These are phyloP conservation scores for Polypedilum pembai DNA, from an alignment of 1,140 invertebrate species.

Conservation along the genomic window DNA sequence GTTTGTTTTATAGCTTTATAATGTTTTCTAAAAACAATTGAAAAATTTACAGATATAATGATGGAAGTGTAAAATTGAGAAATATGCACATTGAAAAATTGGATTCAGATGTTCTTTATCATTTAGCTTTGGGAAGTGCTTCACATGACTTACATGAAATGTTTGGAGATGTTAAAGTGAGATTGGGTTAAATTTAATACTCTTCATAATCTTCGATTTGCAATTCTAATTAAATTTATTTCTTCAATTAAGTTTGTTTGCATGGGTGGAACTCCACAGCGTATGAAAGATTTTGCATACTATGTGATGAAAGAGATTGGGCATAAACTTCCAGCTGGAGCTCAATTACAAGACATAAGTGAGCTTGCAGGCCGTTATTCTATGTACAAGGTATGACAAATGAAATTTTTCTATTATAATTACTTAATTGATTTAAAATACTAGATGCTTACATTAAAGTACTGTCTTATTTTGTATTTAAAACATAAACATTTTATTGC, in stretches of 20 bases:
- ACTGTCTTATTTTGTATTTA: too few relatives aligned
- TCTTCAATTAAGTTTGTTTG: conserved; percentile 69
- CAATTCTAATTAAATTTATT: too few relatives aligned
- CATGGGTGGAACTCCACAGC: conserved; percentile 93
- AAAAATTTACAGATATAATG: conserved; percentile 36
- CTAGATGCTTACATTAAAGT: too few relatives aligned
- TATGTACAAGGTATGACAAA: conserved; percentile 71
- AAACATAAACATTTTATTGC: too few relatives aligned
- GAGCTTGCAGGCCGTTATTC: conserved; percentile 88
- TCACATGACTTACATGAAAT: conserved; percentile 89
- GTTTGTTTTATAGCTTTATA: too few relatives aligned
- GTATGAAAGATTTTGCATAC: conserved; percentile 90
- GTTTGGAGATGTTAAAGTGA: conserved; percentile 83
- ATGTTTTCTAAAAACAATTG: too few relatives aligned
- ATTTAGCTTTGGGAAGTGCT: conserved; percentile 82
- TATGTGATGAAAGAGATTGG: conserved; percentile 86
- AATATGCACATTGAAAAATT: conserved; percentile 85
- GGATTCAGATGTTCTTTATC: conserved; percentile 91
- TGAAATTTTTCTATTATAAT: too few relatives aligned
- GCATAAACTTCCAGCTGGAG: conserved; percentile 80
- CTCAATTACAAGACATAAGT: conserved; percentile 80
- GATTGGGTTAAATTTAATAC: too few relatives aligned
- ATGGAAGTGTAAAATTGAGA: conserved; percentile 72
- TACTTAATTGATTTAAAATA: too few relatives aligned
- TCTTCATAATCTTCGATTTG: too few relatives aligned